Conservation (phyloP, 2,888 invertebrate genomes). For the Parthenolecanium corni region DNA sequence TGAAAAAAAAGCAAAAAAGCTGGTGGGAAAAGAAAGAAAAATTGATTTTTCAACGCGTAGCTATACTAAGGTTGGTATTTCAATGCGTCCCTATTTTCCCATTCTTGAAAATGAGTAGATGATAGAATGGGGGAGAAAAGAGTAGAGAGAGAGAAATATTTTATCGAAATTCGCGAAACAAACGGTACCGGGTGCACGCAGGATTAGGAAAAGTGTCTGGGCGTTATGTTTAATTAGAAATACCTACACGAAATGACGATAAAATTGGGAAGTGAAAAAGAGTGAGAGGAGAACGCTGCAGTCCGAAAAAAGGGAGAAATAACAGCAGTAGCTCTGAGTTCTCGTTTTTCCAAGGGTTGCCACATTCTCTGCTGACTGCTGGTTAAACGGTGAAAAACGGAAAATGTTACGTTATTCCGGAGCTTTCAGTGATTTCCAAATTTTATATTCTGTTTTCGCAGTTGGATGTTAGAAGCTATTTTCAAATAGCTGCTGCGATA, state of each 20-base stretch:
- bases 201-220: constrained; percentile 25
- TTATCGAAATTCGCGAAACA: background rate
- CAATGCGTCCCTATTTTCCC: background rate
- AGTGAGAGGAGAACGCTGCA: constrained; percentile 6
- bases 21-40: too few species aligned
- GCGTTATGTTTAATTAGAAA: constrained; percentile 27
- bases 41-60: background rate
- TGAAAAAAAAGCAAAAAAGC: too few species aligned
- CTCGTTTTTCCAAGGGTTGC: constrained; percentile 16
- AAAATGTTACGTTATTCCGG: constrained; percentile 8
- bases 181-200: constrained; percentile 1
- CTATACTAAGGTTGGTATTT: background rate
- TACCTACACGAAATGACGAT: constrained; percentile 27
- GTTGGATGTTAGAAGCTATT: too few species aligned
- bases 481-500: too few species aligned
- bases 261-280: constrained; percentile 17
- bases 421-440: constrained; percentile 4
- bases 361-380: constrained; percentile 16
- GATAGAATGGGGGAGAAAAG: background rate
- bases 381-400: constrained; percentile 14
- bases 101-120: too few species aligned
- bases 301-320: constrained; percentile 19
- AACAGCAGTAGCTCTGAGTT: constrained; percentile 20
- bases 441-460: too few species aligned
- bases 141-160: background rate